A percentile compares a stretch with the other conserved stretches of the same genome.
These are phyloP conservation scores for Orchesella flavescens DNA, from an alignment of 2,888 invertebrate species.

Conservation along the genomic window DNA sequence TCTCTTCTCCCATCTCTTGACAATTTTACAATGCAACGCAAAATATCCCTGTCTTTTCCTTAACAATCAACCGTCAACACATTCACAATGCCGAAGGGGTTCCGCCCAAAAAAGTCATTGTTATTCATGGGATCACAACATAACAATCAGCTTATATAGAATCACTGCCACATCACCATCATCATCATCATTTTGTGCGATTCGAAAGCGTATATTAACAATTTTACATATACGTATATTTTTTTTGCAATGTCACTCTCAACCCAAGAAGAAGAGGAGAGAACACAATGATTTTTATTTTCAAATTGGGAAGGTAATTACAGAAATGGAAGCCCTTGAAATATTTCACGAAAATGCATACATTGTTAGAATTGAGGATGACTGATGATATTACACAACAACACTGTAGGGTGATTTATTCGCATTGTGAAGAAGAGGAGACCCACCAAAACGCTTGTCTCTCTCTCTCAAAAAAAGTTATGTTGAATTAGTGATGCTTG, in stretches of 20 bases:
- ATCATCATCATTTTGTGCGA: neutral
- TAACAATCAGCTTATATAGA: conserved; percentile 37
- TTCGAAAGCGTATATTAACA: too few relatives aligned
- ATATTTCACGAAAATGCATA: neutral
- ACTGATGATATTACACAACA: neutral
- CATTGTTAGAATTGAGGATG: neutral
- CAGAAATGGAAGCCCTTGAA: conserved; percentile 15
- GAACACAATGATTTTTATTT: neutral
- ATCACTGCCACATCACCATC: too few relatives aligned
- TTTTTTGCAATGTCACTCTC: neutral
- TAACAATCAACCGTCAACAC: conserved; percentile 52
- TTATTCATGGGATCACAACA: conserved; percentile 55
- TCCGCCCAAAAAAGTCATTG: conserved; percentile 55
- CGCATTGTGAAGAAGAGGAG: neutral
- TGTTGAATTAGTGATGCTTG: neutral
- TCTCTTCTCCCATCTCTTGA: neutral
- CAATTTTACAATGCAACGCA: conserved; percentile 17
- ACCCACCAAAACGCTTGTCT: neutral
- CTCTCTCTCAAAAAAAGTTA: neutral
- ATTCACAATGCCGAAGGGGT: conserved; percentile 34
- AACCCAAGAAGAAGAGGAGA: neutral
- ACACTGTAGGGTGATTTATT: neutral
- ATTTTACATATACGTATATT: neutral
- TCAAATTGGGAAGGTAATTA: too few relatives aligned
- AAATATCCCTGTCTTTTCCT: too few relatives aligned